Evolutionary conservation across 2,888 invertebrate genomes (phyloP), one percentile per base, ranked within the genome.

Genomic region (Thereva unica): DNA sequence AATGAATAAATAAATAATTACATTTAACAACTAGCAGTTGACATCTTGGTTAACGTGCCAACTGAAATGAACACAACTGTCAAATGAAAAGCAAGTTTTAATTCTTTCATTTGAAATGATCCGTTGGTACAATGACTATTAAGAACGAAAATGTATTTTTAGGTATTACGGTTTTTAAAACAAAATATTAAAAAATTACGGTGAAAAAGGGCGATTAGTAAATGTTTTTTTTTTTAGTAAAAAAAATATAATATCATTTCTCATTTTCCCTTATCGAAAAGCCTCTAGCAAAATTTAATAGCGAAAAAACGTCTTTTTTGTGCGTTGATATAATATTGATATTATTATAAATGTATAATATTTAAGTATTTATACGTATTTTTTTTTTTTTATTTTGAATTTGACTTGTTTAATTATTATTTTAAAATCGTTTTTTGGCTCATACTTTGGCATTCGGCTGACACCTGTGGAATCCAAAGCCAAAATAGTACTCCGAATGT

Each of bases 361-460:
- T 10, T 35, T 35, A 35, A 10, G 4, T 38, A 12, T 64, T 64
- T 35, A 47, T 56, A 45, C 55, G 47, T 65, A 55, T 50, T 72
- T 73, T 73, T 72, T 69, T 68, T 73, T 66, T 69, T 68, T 70
- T 72, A 68, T 71, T 68, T 71, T 72, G 66, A 68, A 71, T 71
- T 47, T 67, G 49, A 68, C 23, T 69, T 54, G n/a, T n/a, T 71
- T 70, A 61, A 68, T 69, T 68, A 61, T 40, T 64, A 23, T 23
- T 23, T 23, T 23, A 23, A 23, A 23, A 23, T 23, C 23, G 23
- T 23, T 23, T 23, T 23, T 23, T 23, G 23, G 23, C 23, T 80
- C 85, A 85, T 85, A 85, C 85, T 85, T 83, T 85, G 85, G 78
- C 85, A 85, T 83, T 85, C 85, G 78, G 84, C 85, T 77, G 81